These are phyloP conservation scores for Diadumene lineata DNA, from an alignment of 92 coral and sea anemone genomes.

Conservation along the genomic window DNA sequence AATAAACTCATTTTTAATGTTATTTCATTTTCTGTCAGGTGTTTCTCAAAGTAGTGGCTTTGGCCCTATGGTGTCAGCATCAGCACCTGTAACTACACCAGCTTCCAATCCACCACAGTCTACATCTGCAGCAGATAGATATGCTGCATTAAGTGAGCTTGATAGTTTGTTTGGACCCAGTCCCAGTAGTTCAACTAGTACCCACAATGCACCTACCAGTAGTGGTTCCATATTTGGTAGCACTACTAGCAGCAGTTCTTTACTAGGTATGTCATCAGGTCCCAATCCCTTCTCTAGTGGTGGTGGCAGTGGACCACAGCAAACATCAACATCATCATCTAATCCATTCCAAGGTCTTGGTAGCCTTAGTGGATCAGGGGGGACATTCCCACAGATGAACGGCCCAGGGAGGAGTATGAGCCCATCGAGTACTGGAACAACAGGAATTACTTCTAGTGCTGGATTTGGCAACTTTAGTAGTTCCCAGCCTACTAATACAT, in stretches of 20 bases:
- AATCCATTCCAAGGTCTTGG: constrained; percentile 94
- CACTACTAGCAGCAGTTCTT: constrained; percentile 56
- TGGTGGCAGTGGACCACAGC: constrained; percentile 43
- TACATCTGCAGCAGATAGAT: constrained; percentile 70
- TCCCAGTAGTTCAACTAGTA: constrained; percentile 40
- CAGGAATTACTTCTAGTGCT: constrained; percentile 55
- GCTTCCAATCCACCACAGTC: constrained; percentile 24
- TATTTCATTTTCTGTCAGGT: too few species aligned
- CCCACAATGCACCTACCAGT: constrained; percentile 24
- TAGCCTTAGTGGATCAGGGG: constrained; percentile 56
- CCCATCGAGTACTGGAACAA: constrained; percentile 56
- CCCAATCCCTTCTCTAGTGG: constrained; percentile 90
- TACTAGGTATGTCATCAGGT: constrained; percentile 97
- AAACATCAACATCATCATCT: constrained; percentile 59
- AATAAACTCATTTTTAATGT: too few species aligned
- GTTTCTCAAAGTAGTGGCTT: constrained; percentile 59
- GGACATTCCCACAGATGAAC: constrained; percentile 65
- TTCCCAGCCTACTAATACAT: constrained; percentile 45
- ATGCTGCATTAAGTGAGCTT: constrained; percentile 91
- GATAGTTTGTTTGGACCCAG: constrained; percentile 77
- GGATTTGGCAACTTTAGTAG: constrained; percentile 73
- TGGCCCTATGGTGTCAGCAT: constrained; percentile 95
- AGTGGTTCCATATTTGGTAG: constrained; percentile 77
- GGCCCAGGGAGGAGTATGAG: constrained; percentile 73
- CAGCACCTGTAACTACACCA: constrained; percentile 54